Evolutionary conservation across 2,113 vertebrate genomes (phyloP).

Genomic region (Octodon degus): DNA sequence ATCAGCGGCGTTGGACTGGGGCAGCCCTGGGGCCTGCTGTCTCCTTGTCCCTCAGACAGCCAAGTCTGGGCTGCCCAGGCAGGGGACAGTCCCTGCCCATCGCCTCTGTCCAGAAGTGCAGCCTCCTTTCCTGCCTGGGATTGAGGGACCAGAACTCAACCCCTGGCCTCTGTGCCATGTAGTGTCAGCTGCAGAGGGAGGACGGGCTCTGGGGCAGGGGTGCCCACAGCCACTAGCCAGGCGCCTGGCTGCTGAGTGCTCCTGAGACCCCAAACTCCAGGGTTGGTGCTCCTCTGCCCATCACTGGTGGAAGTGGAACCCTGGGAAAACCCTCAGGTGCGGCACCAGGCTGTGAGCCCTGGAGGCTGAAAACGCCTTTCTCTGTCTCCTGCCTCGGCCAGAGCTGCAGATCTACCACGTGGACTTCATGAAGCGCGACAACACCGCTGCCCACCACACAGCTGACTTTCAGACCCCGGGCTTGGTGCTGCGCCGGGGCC

Average conservation of each 20-base stretch:
- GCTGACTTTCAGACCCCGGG: conserved; percentile 53
- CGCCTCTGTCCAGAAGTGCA: not conserved
- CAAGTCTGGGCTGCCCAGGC: not conserved
- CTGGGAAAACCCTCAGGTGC: not conserved
- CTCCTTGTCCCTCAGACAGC: not conserved
- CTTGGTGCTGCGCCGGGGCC: conserved; percentile 80
- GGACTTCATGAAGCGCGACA: conserved; percentile 77
- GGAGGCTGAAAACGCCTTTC: not conserved
- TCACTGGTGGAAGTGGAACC: not conserved
- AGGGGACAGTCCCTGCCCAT: not conserved
- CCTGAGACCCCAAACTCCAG: not conserved
- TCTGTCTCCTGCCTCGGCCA: conserved; percentile 12
- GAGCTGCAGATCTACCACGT: conserved; percentile 64
- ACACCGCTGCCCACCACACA: conserved; percentile 64
- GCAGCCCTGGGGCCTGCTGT: not conserved
- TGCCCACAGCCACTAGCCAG: not conserved
- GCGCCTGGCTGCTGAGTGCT: not conserved
- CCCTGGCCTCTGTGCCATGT: not conserved
- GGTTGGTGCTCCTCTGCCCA: no score
- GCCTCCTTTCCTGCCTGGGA: not conserved
- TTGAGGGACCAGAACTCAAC: no score
- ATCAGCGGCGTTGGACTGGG: not conserved
- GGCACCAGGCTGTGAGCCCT: no score
- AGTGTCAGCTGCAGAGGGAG: not conserved
- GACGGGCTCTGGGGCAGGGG: not conserved